Percentiles rank a stretch among this genome's conserved stretches.
These are phyloP conservation scores for Sciaenops ocellatus DNA, from an alignment of 2,797 vertebrate genomes.

Conservation along the genomic window DNA sequence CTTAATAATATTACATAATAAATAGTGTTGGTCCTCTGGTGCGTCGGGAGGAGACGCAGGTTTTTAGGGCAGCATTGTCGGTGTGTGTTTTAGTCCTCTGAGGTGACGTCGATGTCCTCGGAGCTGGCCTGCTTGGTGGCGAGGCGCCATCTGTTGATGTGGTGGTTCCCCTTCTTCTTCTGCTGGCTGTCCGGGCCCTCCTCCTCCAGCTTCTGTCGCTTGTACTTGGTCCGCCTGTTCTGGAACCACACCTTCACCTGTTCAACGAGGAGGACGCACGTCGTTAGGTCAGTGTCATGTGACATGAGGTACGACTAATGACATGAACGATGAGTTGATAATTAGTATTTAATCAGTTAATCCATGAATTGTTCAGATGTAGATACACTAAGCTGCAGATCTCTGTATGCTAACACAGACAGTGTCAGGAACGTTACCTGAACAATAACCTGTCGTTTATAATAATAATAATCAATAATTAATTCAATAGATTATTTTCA, in stretches of 20 bases:
- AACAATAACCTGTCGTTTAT: too few species aligned
- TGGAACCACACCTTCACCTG: slow-evolving; percentile 99
- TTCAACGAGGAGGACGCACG: too few species aligned
- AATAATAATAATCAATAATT: too few species aligned
- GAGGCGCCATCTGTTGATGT: slow-evolving; percentile 98
- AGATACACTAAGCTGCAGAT: too few species aligned
- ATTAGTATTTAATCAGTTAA: not conserved
- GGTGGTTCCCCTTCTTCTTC: slow-evolving; percentile 98
- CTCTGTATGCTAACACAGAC: too few species aligned
- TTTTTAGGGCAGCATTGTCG: slow-evolving; percentile 8
- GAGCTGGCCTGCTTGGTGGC: slow-evolving; percentile 96
- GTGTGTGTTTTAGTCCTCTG: slow-evolving; percentile 89
- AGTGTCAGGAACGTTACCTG: too few species aligned
- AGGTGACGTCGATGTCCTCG: slow-evolving; percentile 98
- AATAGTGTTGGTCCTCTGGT: slow-evolving; percentile 84
- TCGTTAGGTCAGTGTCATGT: too few species aligned
- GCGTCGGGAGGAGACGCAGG: slow-evolving; percentile 38
- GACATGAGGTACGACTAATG: not conserved
- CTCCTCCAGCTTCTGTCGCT: slow-evolving; percentile 98
- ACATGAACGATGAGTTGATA: not conserved
- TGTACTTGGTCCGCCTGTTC: slow-evolving; percentile 98
- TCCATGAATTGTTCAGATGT: not conserved
- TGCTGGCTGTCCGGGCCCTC: slow-evolving; percentile 96
- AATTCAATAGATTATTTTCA: too few species aligned
- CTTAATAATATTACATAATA: slow-evolving; percentile 85